These are phyloP conservation scores for Cnemophilus loriae DNA, from an alignment of 2,113 vertebrate genomes.

Conservation along the genomic window DNA sequence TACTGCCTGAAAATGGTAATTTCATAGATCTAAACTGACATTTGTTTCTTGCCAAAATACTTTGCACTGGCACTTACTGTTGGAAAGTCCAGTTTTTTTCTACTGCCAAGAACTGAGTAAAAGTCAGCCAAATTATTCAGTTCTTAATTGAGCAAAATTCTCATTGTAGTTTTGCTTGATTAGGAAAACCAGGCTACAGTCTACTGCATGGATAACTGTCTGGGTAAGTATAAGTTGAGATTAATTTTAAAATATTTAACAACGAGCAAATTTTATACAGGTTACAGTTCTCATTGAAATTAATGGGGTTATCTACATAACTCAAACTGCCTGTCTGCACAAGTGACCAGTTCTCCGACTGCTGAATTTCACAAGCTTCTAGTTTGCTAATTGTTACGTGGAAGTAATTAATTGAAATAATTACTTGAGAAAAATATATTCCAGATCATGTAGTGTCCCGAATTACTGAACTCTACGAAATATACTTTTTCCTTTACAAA, in stretches of 20 bases:
- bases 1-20: slow-evolving; percentile 19
- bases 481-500: background rate
- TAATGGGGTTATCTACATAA: background rate
- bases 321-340: background rate
- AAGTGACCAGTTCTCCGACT: background rate
- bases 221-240: background rate
- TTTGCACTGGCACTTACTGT: slow-evolving; percentile 39
- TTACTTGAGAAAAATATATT: background rate
- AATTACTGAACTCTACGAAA: background rate
- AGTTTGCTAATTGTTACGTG: background rate
- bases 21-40: slow-evolving; percentile 35
- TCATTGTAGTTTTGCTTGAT: slow-evolving; percentile 25
- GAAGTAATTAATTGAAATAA: background rate
- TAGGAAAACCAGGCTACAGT: background rate
- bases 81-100: slow-evolving; percentile 16
- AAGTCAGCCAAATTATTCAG: slow-evolving; percentile 15
- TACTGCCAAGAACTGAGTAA: background rate
- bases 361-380: background rate
- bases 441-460: background rate
- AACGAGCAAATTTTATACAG: background rate
- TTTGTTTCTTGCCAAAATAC: slow-evolving; percentile 28
- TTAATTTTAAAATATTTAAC: background rate
- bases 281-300: background rate
- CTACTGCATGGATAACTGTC: background rate
- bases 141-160: slow-evolving; percentile 44